phyloP scores from a whole-genome alignment of 2,797 vertebrate genomes.

The Nyctalus aviator region DNA sequence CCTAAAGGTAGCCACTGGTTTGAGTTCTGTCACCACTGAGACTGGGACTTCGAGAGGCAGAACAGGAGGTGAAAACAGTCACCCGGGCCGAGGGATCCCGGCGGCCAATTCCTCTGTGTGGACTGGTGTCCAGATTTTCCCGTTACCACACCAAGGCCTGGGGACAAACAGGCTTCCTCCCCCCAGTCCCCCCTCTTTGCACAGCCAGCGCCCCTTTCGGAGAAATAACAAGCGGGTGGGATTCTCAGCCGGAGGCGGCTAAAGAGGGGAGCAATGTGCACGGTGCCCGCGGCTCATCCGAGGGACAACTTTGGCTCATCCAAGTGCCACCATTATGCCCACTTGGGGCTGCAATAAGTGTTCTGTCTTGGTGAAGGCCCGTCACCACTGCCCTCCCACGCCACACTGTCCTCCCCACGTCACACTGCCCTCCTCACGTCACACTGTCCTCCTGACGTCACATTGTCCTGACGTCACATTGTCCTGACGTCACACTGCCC shows the following conservation, averaged over 20 bases:
- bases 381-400: no score
- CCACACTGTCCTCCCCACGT: no score
- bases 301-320: neutral
- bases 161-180: neutral
- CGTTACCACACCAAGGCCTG: neutral
- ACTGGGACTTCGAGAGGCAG: neutral
- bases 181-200: neutral
- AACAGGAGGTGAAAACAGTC: rapidly evolving
- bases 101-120: neutral
- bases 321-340: rapidly evolving
- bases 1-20: neutral
- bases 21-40: neutral
- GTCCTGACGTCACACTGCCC: no score
- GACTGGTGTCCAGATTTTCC: neutral
- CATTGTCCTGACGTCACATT: neutral
- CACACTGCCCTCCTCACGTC: no score
- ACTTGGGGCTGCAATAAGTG: neutral
- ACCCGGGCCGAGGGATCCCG: neutral
- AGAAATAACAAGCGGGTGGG: neutral
- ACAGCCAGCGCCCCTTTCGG: neutral
- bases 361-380: neutral
- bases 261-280: neutral
- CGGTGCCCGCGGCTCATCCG: rapidly evolving
- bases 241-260: neutral
- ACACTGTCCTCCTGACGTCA: neutral